Conservation (phyloP, 1,140 invertebrate species). For the Ceratosolen fusciceps region DNA sequence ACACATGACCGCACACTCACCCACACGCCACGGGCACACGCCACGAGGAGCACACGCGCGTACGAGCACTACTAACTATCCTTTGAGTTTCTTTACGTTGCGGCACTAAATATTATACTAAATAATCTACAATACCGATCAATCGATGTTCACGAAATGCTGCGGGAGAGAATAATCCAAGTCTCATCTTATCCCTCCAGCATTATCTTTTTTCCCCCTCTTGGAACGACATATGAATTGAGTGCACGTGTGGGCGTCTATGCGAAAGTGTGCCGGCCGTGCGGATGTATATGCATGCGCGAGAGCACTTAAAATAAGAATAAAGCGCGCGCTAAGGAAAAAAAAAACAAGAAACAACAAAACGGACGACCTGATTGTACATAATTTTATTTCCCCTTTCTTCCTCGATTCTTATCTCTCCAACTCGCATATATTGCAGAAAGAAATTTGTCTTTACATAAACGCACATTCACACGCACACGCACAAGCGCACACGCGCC, state of each 20-base stretch:
- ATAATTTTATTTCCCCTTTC: constrained; percentile 27
- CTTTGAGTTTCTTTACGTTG: not conserved
- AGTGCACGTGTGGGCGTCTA: not conserved
- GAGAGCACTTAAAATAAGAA: constrained; percentile 9
- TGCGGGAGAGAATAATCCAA: not conserved
- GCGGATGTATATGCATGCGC: not conserved
- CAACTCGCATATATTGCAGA: constrained; percentile 1
- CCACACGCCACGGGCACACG: not conserved
- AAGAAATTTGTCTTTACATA: constrained; percentile 8
- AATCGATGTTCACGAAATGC: not conserved
- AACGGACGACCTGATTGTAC: constrained; percentile 25
- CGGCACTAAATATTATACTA: not conserved
- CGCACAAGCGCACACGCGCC: not conserved
- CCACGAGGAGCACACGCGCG: too few species aligned
- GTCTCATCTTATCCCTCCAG: not conserved
- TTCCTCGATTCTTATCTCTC: not conserved
- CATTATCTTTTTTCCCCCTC: not conserved
- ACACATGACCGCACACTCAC: not conserved
- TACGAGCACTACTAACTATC: too few species aligned
- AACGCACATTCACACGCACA: not conserved
- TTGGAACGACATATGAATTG: too few species aligned
- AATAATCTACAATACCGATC: too few species aligned
- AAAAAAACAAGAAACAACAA: constrained; percentile 8
- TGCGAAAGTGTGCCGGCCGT: not conserved
- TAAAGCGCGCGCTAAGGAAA: not conserved